These are phyloP conservation scores for Acanthoscelides obtectus DNA, from an alignment of 2,888 invertebrate genomes.

Conservation along the genomic window DNA sequence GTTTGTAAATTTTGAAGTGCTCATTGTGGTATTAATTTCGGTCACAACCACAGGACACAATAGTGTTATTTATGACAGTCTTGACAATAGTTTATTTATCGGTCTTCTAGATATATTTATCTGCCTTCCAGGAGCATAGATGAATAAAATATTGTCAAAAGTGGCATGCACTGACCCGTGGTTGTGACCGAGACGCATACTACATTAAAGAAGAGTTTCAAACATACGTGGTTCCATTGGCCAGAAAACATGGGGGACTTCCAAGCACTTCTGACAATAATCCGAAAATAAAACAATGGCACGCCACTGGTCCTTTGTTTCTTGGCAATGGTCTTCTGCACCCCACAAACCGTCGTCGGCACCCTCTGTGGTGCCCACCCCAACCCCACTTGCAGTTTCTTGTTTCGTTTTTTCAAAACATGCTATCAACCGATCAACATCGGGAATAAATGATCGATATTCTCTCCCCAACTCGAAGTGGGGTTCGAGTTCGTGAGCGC, in stretches of 20 bases:
- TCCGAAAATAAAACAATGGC: neutral
- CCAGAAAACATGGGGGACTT: neutral
- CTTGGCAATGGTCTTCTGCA: conserved; percentile 23
- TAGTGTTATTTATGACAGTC: too few species aligned
- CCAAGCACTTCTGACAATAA: neutral
- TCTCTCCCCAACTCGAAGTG: neutral
- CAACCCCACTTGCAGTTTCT: conserved; percentile 6
- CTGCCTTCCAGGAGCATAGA: too few species aligned
- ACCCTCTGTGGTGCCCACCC: conserved; percentile 23
- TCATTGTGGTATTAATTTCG: too few species aligned
- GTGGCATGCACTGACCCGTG: too few species aligned
- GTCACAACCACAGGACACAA: too few species aligned
- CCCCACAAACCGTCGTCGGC: conserved; percentile 16
- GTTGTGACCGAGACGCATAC: too few species aligned
- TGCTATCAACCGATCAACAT: conserved; percentile 26
- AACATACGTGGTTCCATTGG: too few species aligned
- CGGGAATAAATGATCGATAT: conserved; percentile 23
- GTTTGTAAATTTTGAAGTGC: too few species aligned
- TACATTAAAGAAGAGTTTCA: too few species aligned
- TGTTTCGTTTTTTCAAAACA: conserved; percentile 19
- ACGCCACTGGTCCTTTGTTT: conserved; percentile 13
- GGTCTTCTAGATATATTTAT: too few species aligned
- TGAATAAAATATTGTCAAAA: too few species aligned
- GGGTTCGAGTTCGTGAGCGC: neutral
- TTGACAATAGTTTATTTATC: too few species aligned